Evolutionary conservation across 2,888 invertebrate genomes (phyloP).

Genomic region (Caenorhabditis doughertyi): DNA sequence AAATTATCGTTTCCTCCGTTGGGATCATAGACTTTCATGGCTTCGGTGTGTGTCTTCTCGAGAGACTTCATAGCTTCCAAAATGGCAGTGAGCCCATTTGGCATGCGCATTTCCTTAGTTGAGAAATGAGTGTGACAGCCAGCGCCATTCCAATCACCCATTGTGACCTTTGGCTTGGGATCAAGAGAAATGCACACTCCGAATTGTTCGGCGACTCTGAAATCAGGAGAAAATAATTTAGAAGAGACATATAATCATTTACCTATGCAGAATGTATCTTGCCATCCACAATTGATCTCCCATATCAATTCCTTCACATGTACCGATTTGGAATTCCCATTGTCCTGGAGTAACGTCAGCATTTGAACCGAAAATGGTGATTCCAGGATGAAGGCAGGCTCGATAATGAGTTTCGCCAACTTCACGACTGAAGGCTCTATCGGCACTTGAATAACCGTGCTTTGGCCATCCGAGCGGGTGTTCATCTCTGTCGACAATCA

Average conservation of each 20-base stretch:
- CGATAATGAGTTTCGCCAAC: slow-evolving; percentile 96
- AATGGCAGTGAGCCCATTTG: no score
- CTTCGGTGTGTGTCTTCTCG: no score
- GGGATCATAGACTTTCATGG: no score
- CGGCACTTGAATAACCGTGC: slow-evolving; percentile 87
- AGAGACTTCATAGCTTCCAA: no score
- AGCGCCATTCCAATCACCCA: slow-evolving; percentile 92
- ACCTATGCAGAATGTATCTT: no score
- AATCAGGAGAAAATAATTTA: background rate
- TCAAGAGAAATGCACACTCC: slow-evolving; percentile 84
- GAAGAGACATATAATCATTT: slow-evolving; percentile 80
- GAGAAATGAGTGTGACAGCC: slow-evolving; percentile 98
- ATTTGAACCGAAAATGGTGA: slow-evolving; percentile 94
- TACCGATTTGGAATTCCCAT: no score
- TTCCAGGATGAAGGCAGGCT: slow-evolving; percentile 94
- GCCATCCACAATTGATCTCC: no score
- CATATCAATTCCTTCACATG: no score
- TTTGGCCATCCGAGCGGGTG: slow-evolving; percentile 82
- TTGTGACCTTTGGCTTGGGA: slow-evolving; percentile 83
- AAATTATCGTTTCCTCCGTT: no score
- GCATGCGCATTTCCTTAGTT: no score
- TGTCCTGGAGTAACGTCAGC: slow-evolving; percentile 83
- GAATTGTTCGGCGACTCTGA: slow-evolving; percentile 84
- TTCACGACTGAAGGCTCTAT: slow-evolving; percentile 95
- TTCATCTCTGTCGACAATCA: slow-evolving; percentile 83